These are phyloP conservation scores for Maconellicoccus hirsutus DNA, from an alignment of 1,140 invertebrate species.

Conservation along the genomic window DNA sequence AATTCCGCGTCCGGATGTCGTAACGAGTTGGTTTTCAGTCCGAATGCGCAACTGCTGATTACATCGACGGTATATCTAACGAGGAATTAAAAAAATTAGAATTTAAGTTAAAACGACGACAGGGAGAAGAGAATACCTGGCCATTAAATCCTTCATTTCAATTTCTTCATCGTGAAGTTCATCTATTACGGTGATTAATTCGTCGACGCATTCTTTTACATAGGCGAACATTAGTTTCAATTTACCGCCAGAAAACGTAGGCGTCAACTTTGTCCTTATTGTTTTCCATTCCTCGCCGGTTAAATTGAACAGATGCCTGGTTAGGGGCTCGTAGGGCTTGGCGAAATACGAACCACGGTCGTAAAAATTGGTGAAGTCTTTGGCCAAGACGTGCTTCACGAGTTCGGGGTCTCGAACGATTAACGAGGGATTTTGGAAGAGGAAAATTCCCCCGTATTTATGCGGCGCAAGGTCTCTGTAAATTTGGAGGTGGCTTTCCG, in stretches of 20 bases:
- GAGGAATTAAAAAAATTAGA: background rate
- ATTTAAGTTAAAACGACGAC: too few species aligned
- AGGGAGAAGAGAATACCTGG: background rate
- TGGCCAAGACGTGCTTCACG: constrained; percentile 45
- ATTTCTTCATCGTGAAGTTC: background rate
- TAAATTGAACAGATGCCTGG: constrained; percentile 34
- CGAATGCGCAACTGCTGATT: constrained; percentile 32
- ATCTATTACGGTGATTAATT: constrained; percentile 35
- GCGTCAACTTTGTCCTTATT: constrained; percentile 42
- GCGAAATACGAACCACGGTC: constrained; percentile 38
- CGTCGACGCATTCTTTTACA: constrained; percentile 35
- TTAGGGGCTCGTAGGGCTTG: constrained; percentile 37
- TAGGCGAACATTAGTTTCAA: constrained; percentile 44
- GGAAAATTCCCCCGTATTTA: constrained; percentile 33
- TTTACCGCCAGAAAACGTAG: constrained; percentile 46
- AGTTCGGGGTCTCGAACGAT: constrained; percentile 44
- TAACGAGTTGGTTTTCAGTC: constrained; percentile 33
- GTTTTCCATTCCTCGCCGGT: constrained; percentile 42
- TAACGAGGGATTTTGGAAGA: constrained; percentile 38
- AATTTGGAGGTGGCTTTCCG: constrained; percentile 26
- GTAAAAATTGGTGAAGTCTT: constrained; percentile 43
- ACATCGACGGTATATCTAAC: constrained; percentile 30
- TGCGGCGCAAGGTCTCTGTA: constrained; percentile 26
- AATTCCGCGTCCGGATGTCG: constrained; percentile 43
- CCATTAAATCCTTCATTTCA: constrained; percentile 1